Evolutionary conservation across 2,113 vertebrate genomes (phyloP).

Genomic region (Fukomys damarensis): DNA sequence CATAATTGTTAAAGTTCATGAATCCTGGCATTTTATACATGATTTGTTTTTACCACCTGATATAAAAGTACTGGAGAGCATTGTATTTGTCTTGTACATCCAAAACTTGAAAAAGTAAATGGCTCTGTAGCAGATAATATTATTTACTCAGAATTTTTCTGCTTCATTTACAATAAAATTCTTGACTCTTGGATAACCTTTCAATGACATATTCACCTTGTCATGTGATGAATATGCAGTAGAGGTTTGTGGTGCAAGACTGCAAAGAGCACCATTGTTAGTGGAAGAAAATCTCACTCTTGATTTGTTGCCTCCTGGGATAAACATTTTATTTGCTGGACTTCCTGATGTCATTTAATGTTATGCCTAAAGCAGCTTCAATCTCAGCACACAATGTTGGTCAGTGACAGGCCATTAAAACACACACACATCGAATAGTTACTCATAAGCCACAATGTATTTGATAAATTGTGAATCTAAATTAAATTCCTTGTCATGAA

Average conservation of each 20-base stretch:
- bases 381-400: background rate
- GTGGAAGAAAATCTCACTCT: slow-evolving; percentile 39
- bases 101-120: background rate
- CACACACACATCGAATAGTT: background rate
- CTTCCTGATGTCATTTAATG: background rate
- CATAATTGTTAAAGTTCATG: background rate
- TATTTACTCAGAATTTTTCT: background rate
- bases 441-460: background rate
- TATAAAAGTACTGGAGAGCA: background rate
- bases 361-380: background rate
- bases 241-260: background rate
- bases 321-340: slow-evolving; percentile 40
- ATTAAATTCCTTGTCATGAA: slow-evolving; percentile 52
- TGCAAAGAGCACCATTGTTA: background rate
- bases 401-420: background rate
- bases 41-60: background rate
- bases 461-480: slow-evolving; percentile 52
- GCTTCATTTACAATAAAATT: background rate
- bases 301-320: background rate
- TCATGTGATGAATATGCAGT: background rate
- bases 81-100: background rate
- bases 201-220: background rate
- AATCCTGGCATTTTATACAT: background rate
- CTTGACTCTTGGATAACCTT: background rate
- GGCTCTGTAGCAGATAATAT: background rate